Evolutionary conservation across 1,140 invertebrate genomes (phyloP), one percentile per base, ranked within the genome.

Genomic region (Cherax destructor): DNA sequence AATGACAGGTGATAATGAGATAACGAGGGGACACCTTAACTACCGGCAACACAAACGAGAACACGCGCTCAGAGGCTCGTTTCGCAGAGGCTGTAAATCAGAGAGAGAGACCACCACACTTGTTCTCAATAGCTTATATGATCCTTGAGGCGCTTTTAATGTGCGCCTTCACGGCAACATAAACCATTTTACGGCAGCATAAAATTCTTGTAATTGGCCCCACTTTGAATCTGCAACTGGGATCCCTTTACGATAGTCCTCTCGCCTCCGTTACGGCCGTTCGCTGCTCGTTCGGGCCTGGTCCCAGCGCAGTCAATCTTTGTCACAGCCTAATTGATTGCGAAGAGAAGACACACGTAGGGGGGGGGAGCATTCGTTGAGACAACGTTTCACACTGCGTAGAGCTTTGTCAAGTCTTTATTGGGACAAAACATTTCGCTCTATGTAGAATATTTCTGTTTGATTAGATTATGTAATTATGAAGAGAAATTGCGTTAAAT

Each of bases 131-230:
- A 69, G 88, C 59, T 84, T 84, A 84, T 91, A 84, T 85, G 83
- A 84, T 83, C 88, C 81, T 49, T 56, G 81, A 91, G 81, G 76
- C 81, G 74, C 76, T 78, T 81, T 91, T 91, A 91, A 91, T 91
- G 88, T 85, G 81, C 88, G 85, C 61, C 88, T 91, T 91, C 88
- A 91, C 83, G 88, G 83, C 83, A 86, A 85, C 83, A 91, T 91
- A 91, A 86, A 91, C 88, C 83, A 91, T 91, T 91, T 91, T 91
- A 91, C 88, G 76, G 88, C 81, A 78, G 83, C 88, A 91, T 91
- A 91, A 91, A 91, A 91, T 91, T 91, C 88, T 79, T 91, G 88
- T 91, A 91, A 91, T 91, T 91, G 88, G 80, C 81, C 88, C 49
- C 88, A 84, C 88, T 80, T 79, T 85, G 83, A 84, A 91, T 85